Base-by-base conservation (phyloP, 2,888 invertebrate genomes). In the Branchellion lobata region DNA sequence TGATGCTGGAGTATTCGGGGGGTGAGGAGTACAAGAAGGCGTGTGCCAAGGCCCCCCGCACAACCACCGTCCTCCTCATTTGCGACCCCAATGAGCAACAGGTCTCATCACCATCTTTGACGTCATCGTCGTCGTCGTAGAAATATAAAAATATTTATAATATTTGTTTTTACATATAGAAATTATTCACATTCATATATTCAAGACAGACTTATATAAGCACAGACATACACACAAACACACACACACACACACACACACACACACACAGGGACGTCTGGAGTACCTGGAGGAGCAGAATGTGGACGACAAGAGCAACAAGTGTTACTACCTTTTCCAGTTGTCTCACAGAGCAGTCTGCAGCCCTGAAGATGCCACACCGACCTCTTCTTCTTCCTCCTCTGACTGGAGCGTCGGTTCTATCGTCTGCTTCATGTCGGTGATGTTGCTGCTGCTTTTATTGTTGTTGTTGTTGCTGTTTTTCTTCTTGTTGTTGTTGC, bases 251-350 rank as follows among this genome's bases (percentile, higher is more conserved):
- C 40, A 40, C 61, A 18, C 61, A 24, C 61, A 18, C 61, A 57
- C 21, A 57, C 61, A 57, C n/a, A 57, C 61, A 57, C 61, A 57
- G 61, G 61, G 61, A 24, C 61, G 61, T n/a, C 24, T 57, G 24
- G 61, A 57, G 61, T 57, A 57, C 61, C n/a, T 57, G 61, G 61
- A 57, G 21, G 61, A 57, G 21, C 11, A 57, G 11, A 57, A 57
- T n/a, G 24, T 5, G 11, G 24, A 8, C 61, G 21, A 5, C 5
- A n/a, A 8, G 3, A n/a, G 21, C 3, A 57, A 57, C 61, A n/a
- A n/a, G n/a, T 57, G 61, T n/a, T 57, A 57, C 61, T 57, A 57
- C 61, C 61, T 57, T n/a, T 57, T 57, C 61, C 61, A 57, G n/a
- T n/a, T 57, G 11, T 18, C 61, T 24, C 61, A 57, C 61, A 8